Conservation (phyloP, 1,140 invertebrate genomes). For the Druon quercuslanigerum region DNA sequence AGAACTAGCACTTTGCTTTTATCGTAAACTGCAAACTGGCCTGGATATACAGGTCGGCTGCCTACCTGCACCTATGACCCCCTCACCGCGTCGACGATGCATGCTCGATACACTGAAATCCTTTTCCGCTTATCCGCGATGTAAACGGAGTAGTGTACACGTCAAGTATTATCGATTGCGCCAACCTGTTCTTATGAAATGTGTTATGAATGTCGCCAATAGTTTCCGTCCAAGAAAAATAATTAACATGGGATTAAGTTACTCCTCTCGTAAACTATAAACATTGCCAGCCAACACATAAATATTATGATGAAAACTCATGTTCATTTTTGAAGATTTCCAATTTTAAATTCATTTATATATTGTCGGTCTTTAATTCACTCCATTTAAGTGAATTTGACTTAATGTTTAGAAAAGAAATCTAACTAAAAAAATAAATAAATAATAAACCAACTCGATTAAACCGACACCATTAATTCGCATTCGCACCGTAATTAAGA, state of each 20-base stretch:
- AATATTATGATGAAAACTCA: background rate
- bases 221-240: conserved; percentile 18
- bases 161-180: conserved; percentile 7
- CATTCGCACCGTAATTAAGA: too few species aligned
- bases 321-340: too few species aligned
- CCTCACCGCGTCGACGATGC: background rate
- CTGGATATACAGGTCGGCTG: conserved; percentile 27
- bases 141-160: background rate
- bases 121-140: conserved; percentile 28
- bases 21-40: conserved; percentile 22
- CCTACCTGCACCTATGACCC: conserved; percentile 3
- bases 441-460: too few species aligned
- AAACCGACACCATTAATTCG: too few species aligned
- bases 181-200: conserved; percentile 22
- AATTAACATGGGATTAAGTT: conserved; percentile 8
- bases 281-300: conserved; percentile 15
- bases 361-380: too few species aligned
- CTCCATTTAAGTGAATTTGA: too few species aligned
- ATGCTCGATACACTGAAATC: conserved; percentile 3
- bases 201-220: conserved; percentile 11
- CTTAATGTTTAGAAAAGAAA: too few species aligned
- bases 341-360: too few species aligned
- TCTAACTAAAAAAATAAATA: too few species aligned
- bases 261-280: conserved; percentile 27
- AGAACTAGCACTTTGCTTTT: too few species aligned